These are phyloP conservation scores for Danio tinwini DNA, from an alignment of 2,797 vertebrate species.

Conservation along the genomic window DNA sequence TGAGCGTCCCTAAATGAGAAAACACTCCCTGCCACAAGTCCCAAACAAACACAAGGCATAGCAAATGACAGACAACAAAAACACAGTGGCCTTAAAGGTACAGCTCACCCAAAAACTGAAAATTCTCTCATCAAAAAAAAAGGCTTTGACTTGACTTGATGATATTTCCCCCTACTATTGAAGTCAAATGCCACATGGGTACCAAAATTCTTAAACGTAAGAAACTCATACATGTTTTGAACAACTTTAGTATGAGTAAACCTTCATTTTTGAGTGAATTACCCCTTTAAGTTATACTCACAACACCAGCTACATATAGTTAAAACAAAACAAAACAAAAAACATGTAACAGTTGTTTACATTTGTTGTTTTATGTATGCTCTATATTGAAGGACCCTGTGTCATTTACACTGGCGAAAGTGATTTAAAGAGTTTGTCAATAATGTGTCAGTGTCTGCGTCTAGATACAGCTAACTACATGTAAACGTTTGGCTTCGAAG, in stretches of 20 bases:
- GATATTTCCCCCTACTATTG: too few species aligned
- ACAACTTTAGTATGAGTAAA: too few species aligned
- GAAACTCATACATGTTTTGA: too few species aligned
- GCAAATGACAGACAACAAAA: conserved; percentile 8
- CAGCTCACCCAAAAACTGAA: too few species aligned
- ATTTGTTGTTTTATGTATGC: neutral
- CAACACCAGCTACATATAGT: neutral
- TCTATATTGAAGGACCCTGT: neutral
- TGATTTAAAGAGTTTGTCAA: neutral
- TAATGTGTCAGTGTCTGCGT: neutral
- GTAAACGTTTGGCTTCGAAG: conserved; percentile 8
- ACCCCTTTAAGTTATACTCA: neutral
- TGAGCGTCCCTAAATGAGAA: conserved; percentile 7
- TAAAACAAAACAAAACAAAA: neutral
- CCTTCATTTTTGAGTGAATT: too few species aligned
- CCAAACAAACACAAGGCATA: neutral
- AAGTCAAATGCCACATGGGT: too few species aligned
- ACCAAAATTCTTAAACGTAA: too few species aligned
- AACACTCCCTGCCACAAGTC: conserved; percentile 33
- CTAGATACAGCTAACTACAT: neutral
- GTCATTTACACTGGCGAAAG: neutral
- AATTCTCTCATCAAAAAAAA: too few species aligned
- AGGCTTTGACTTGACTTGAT: too few species aligned
- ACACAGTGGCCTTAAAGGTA: neutral
- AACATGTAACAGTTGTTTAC: neutral